Evolutionary conservation across 1,140 invertebrate species (phyloP).

Genomic region (Drusus annulatus): DNA sequence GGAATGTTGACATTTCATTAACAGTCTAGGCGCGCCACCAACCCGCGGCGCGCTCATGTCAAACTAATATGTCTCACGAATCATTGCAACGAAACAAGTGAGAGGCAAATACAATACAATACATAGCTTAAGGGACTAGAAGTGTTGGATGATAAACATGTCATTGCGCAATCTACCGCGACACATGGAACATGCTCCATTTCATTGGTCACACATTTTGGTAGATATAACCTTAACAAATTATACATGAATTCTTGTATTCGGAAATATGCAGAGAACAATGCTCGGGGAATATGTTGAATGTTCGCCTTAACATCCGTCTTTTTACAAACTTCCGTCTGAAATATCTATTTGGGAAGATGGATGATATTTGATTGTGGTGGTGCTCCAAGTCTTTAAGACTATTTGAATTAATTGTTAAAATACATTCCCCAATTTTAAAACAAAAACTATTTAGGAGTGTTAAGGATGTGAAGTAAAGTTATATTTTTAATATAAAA

Average conservation of each 20-base stretch:
- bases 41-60: no score
- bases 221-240: not conserved
- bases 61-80: no score
- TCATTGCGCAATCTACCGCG: constrained; percentile 51
- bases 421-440: constrained; percentile 29
- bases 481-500: constrained; percentile 44
- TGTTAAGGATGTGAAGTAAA: constrained; percentile 9
- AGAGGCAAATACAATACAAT: constrained; percentile 12
- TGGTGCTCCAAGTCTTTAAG: not conserved
- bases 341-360: no score
- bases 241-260: no score
- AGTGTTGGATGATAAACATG: constrained; percentile 44
- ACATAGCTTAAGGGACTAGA: constrained; percentile 52
- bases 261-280: no score
- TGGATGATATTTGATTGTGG: no score
- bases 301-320: no score
- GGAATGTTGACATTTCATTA: constrained; percentile 39
- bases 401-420: constrained; percentile 2
- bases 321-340: no score
- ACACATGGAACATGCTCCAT: constrained; percentile 29
- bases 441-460: constrained; percentile 16
- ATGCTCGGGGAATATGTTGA: no score
- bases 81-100: not conserved
- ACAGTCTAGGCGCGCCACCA: no score
- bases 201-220: constrained; percentile 30